Base-by-base conservation (phyloP, 2,113 vertebrate genomes). In the Gymnocephalus cernua region DNA sequence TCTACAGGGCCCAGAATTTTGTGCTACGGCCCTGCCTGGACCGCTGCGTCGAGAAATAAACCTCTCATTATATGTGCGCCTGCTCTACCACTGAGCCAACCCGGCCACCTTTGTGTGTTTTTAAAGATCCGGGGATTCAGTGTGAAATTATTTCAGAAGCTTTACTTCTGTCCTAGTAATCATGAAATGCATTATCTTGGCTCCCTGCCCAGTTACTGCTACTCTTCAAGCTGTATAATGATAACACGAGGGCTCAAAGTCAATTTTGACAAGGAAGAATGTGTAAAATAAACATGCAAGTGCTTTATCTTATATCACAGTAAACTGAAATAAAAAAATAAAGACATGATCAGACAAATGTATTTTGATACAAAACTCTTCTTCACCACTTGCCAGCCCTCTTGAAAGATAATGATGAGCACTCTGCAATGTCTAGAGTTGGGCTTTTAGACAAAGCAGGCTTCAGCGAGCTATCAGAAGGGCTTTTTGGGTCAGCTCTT, bases 401-500 rank as follows among this genome's bases (percentile, higher is more conserved):
- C 10, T 44, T 18, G 21, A 19, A 45, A 56, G 41, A 85, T 74
- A 80, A 87, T 74, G 13, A 35, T 15, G 15, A 80, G n/a, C 50
- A 35, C 15, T 82, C 82, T 80, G 82, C 73, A 76, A 64, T 12
- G 73, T 23, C 41, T 16, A 45, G 48, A 21, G 44, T 35, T 63
- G 61, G 38, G 71, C 32, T 80, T 84, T 62, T 73, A 51, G 14
- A 68, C 48, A 84, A 80, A 80, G 65, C 69, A 57, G 44, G 45
- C 54, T 75, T 56, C 44, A 80, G 76, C 23, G 27, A 82, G 77
- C 61, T 67, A 83, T 88, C 63, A 70, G 50, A 63, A 45, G 27
- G 51, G 72, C 62, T 82, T 87, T 86, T 53, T 72, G 62, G 82
- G 70, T 86, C 87, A 80, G 82, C 21, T 64, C 82, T 85, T 90